Percentiles rank a stretch among this genome's conserved stretches.
Evolutionary conservation across 2,888 invertebrate species (phyloP).

Genomic region (Mylabris sibirica): DNA sequence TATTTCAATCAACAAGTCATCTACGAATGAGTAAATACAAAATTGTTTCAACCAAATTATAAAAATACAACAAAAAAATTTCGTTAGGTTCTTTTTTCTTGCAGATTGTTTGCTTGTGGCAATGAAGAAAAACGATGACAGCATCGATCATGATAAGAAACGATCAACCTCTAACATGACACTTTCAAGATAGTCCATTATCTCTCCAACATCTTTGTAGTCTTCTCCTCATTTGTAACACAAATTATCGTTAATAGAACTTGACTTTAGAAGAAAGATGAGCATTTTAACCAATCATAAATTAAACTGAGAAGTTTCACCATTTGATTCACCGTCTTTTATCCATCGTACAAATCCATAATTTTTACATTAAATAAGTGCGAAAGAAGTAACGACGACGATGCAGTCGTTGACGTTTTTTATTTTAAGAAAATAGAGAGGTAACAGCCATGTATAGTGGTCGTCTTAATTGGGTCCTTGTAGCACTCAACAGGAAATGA

Average conservation of each 20-base stretch:
- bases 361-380: background rate
- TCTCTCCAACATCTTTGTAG: background rate
- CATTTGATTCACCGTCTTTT: background rate
- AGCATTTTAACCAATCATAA: background rate
- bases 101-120: background rate
- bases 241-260: background rate
- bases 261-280: background rate
- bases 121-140: background rate
- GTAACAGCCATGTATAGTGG: background rate
- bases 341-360: slow-evolving; percentile 8
- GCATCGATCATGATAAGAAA: slow-evolving; percentile 8
- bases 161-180: slow-evolving; percentile 7
- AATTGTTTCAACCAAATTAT: background rate
- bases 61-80: background rate
- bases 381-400: background rate
- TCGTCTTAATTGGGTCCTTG: background rate
- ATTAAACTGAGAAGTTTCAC: background rate
- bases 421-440: background rate
- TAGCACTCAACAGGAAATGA: background rate
- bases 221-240: background rate
- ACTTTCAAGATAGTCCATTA: slow-evolving; percentile 7
- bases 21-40: background rate
- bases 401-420: background rate
- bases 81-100: background rate
- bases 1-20: background rate